A percentile compares a stretch with the other conserved stretches of the same genome.
These are phyloP conservation scores for Synanthedon tipuliformis DNA, from an alignment of 2,888 invertebrate genomes.

Conservation along the genomic window DNA sequence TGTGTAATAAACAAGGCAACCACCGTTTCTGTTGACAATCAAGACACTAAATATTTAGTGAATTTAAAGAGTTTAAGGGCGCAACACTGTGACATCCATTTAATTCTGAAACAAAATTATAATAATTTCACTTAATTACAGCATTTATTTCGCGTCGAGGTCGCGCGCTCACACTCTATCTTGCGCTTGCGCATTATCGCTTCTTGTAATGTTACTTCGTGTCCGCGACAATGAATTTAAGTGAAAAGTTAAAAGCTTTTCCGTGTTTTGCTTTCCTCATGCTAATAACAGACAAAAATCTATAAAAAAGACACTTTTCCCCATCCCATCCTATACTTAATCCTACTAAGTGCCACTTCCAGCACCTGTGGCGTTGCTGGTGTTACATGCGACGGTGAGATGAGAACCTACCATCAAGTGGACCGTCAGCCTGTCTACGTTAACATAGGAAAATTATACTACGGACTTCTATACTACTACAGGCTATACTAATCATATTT, in stretches of 20 bases:
- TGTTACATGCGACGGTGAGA: no score
- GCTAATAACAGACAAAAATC: background rate
- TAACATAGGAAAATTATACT: no score
- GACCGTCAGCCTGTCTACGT: no score
- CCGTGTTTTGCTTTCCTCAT: constrained; percentile 35
- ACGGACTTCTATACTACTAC: no score
- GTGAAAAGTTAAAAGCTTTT: constrained; percentile 47
- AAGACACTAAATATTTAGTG: constrained; percentile 27
- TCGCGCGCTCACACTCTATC: constrained; percentile 36
- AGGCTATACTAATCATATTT: no score
- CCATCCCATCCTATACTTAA: no score
- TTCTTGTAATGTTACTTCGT: constrained; percentile 24
- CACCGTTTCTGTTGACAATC: constrained; percentile 24
- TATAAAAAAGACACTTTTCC: no score
- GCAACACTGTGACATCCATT: constrained; percentile 57
- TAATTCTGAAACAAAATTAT: constrained; percentile 59
- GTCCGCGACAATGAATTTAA: constrained; percentile 43
- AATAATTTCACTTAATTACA: constrained; percentile 67
- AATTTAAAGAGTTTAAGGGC: constrained; percentile 43
- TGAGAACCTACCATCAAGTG: no score
- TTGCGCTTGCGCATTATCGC: constrained; percentile 36
- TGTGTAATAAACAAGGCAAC: constrained; percentile 10
- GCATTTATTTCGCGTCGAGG: constrained; percentile 57
- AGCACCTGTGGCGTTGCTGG: no score
- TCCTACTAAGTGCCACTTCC: no score